Conservation (phyloP, 2,113 vertebrate genomes). For the Barnardius zonarius region DNA sequence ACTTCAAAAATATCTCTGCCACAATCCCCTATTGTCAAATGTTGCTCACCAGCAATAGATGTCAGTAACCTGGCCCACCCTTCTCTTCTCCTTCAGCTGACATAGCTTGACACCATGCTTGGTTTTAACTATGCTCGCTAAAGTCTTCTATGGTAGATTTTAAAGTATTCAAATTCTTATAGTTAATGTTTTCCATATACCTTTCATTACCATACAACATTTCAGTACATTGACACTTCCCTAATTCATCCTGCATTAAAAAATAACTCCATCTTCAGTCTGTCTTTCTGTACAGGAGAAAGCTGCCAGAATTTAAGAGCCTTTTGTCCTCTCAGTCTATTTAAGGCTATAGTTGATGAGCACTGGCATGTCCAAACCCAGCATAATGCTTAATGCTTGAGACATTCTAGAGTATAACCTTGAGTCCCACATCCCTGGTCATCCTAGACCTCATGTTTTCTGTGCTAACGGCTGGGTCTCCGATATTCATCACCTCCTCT, state of each 20-base stretch:
- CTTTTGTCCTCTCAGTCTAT: not conserved
- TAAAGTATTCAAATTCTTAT: not conserved
- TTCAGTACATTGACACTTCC: not conserved
- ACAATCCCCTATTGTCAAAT: not conserved
- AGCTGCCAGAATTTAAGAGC: not conserved
- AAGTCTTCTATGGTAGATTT: not conserved
- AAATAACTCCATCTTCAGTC: not conserved
- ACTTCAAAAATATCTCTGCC: not conserved
- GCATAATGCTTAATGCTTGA: not conserved
- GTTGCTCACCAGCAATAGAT: not conserved
- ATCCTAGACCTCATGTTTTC: not conserved
- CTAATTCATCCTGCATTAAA: not conserved
- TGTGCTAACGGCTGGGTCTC: not conserved
- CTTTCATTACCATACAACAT: not conserved
- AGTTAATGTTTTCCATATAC: not conserved
- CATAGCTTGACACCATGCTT: not conserved
- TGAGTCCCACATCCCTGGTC: not conserved
- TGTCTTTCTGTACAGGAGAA: not conserved
- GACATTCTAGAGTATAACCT: not conserved
- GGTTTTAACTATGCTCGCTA: not conserved
- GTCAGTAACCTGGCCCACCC: not conserved
- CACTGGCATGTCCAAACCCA: not conserved
- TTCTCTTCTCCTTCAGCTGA: not conserved
- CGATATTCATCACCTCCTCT: not conserved
- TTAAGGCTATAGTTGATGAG: not conserved